A percentile compares a stretch with the other conserved stretches of the same genome.
Conservation (phyloP, 2,888 invertebrate genomes). For the Trissolcus brochymenae region DNA sequence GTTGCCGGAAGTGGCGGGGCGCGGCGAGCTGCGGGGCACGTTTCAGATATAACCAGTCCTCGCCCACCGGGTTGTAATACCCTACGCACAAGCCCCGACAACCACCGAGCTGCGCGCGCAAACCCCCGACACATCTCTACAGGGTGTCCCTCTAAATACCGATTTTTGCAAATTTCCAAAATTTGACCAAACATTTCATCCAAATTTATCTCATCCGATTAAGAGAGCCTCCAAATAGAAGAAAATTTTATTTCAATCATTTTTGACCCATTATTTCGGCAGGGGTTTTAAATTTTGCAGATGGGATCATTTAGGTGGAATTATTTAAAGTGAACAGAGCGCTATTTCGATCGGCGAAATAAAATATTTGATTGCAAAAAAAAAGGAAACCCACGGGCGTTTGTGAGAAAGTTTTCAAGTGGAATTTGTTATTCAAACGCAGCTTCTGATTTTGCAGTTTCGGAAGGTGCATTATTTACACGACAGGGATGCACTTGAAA, state of each 20-base stretch:
- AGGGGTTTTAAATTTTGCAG: not conserved
- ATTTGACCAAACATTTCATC: not conserved
- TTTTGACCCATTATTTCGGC: not conserved
- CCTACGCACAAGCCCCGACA: conserved; percentile 51
- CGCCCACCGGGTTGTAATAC: conserved; percentile 48
- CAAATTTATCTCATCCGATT: not conserved
- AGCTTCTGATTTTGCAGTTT: no score
- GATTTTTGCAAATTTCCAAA: not conserved
- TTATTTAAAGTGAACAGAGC: not conserved
- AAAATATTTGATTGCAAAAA: no score
- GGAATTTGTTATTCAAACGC: no score
- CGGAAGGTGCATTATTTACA: no score
- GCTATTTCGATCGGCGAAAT: no score
- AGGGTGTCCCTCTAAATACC: conserved; percentile 26
- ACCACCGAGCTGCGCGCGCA: conserved; percentile 55
- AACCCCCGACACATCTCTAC: conserved; percentile 33
- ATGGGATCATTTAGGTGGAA: not conserved
- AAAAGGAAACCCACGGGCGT: no score
- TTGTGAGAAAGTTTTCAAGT: no score
- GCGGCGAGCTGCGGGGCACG: conserved; percentile 16
- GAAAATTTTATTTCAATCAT: not conserved
- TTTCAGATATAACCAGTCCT: conserved; percentile 46
- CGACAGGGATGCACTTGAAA: no score
- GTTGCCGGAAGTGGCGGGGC: conserved; percentile 38
- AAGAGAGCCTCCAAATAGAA: not conserved